Base-by-base conservation (phyloP, 1,140 invertebrate genomes). In the Drosophila kikkawai region DNA sequence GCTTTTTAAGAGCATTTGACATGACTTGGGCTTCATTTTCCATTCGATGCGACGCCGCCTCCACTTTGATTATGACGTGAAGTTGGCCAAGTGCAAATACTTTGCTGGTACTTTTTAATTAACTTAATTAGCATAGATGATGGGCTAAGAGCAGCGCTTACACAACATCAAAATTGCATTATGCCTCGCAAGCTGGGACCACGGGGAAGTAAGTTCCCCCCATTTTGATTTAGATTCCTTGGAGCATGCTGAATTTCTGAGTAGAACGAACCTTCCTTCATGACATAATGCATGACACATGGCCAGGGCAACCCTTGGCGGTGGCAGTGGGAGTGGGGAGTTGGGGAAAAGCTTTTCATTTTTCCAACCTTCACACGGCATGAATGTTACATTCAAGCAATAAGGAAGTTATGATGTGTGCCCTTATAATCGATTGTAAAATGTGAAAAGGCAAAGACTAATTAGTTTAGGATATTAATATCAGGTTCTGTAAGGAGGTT, bases 91-190 rank as follows among this genome's bases (percentile, higher is more conserved):
- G 84, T 87, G 84, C 84, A 87, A 87, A 87, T 87, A 87, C 84
- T 87, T 87, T 87, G 84, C 85, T 87, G 80, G 84, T 87, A 90
- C 84, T 90, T 87, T 90, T 87, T 87, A 87, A 87, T 87, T 87
- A 87, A 87, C 84, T 87, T 87, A 87, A 87, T 87, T 87, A 87
- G 84, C 84, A 87, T 87, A 90, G 84, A 88, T 84, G 84, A 87
- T 80, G 84, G 76, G 68, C 84, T 90, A 84, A 87, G 80, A 87
- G 85, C 69, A 71, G 68, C 83, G 84, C 83, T 86, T 86, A 87
- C 74, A 87, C 63, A 87, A 87, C 84, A 87, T 87, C 80, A 84
- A 87, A 87, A 87, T 90, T 87, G 84, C 84, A 87, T 87, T 87
- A 87, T 84, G 75, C 68, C 53, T 70, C 47, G 34, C 71, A 37